A percentile compares a stretch with the other conserved stretches of the same genome.
These are phyloP conservation scores for Odocoileus hemionus DNA, from an alignment of 2,113 vertebrate species.

Conservation along the genomic window DNA sequence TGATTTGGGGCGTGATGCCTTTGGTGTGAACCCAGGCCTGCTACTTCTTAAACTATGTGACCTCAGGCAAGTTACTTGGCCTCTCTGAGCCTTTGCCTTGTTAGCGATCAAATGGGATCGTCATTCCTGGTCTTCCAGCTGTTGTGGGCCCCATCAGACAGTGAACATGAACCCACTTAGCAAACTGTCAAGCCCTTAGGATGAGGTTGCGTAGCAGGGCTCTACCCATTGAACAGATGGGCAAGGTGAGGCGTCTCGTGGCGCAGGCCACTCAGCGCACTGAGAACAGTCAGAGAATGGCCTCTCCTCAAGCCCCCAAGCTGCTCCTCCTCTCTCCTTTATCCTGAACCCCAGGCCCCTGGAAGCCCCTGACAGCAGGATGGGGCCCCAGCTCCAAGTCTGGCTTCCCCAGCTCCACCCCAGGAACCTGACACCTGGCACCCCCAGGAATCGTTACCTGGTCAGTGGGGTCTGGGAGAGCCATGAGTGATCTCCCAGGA, in stretches of 20 bases:
- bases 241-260: neutral
- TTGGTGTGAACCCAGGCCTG: neutral
- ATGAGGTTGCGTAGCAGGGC: neutral
- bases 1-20: rapidly evolving
- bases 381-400: too few species aligned
- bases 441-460: neutral
- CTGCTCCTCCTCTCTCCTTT: neutral
- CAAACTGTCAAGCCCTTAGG: neutral
- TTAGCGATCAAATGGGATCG: too few species aligned
- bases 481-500: neutral
- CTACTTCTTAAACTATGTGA: neutral
- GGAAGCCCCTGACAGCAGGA: neutral
- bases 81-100: neutral
- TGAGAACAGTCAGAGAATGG: neutral
- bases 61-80: neutral
- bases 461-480: neutral
- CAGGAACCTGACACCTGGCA: neutral
- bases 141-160: neutral
- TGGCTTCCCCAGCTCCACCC: rapidly evolving
- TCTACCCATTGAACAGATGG: neutral
- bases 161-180: neutral
- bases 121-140: too few species aligned
- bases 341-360: too few species aligned
- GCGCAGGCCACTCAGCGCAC: neutral
- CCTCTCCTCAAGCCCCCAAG: neutral